Conservation (phyloP, 2,113 vertebrate species). For the Hippocampus abdominalis region DNA sequence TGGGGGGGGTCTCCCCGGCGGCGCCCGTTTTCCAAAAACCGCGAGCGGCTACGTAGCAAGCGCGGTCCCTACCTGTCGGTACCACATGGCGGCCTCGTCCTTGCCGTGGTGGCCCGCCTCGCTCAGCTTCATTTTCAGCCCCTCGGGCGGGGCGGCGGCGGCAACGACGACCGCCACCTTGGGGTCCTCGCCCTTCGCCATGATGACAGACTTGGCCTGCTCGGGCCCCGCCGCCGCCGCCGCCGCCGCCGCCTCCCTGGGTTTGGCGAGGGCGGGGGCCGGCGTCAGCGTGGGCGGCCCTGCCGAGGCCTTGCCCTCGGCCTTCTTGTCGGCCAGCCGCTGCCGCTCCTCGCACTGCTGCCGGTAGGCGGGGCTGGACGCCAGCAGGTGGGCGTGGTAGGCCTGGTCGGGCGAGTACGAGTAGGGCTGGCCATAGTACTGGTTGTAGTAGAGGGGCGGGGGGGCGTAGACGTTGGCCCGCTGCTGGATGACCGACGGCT, state of each 20-base stretch:
- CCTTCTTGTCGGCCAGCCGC: constrained; percentile 79
- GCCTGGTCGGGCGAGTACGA: constrained; percentile 86
- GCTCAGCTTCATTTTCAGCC: constrained; percentile 87
- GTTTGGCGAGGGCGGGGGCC: constrained; percentile 82
- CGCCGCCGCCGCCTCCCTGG: constrained; percentile 36
- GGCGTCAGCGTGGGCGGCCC: constrained; percentile 84
- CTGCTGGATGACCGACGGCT: constrained; percentile 94
- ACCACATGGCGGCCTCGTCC: constrained; percentile 90
- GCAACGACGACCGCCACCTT: constrained; percentile 72
- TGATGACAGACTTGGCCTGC: constrained; percentile 87
- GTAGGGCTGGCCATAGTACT: constrained; percentile 89
- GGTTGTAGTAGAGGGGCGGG: constrained; percentile 93
- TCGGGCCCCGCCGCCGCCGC: constrained; percentile 53
- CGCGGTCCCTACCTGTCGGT: constrained; percentile 83
- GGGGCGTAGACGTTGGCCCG: constrained; percentile 92
- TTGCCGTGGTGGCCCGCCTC: constrained; percentile 84
- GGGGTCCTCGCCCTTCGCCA: constrained; percentile 86
- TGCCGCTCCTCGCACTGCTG: constrained; percentile 90
- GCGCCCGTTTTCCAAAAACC: too few relatives aligned
- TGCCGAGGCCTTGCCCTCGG: constrained; percentile 70
- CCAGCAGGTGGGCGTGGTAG: constrained; percentile 89
- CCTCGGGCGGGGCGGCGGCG: constrained; percentile 74
- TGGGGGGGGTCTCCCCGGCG: too few relatives aligned
- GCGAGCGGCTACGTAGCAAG: neutral
- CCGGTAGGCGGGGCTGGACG: constrained; percentile 83